Percentiles rank a stretch among this genome's conserved stretches.
Conservation (phyloP, 2,888 invertebrate species). For the Autographa pulchrina region DNA sequence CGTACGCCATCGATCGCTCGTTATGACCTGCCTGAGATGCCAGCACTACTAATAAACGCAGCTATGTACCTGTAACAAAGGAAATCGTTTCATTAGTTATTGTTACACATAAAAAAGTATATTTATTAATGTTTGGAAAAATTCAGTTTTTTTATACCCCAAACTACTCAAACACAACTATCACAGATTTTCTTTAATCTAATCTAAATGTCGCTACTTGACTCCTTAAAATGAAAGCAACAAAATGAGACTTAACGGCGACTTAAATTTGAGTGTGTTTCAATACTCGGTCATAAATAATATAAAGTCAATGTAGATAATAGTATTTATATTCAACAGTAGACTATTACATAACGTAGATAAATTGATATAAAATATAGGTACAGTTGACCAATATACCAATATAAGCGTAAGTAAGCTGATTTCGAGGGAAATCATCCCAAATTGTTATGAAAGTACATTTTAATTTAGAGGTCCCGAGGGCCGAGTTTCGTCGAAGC, state of each 20-base stretch:
- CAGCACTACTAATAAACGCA: slow-evolving; percentile 29
- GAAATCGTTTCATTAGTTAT: slow-evolving; percentile 38
- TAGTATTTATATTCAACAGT: too few species aligned
- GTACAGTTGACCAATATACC: slow-evolving; percentile 37
- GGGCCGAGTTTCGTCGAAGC: slow-evolving; percentile 38
- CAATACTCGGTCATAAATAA: too few species aligned
- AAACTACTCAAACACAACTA: too few species aligned
- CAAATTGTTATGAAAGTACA: slow-evolving; percentile 59
- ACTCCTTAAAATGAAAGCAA: too few species aligned
- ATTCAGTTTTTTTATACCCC: too few species aligned
- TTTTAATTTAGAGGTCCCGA: slow-evolving; percentile 57
- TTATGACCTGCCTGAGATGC: slow-evolving; percentile 18
- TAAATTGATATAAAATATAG: neutral
- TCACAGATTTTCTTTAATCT: too few species aligned
- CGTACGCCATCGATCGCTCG: slow-evolving; percentile 37
- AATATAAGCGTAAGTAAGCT: slow-evolving; percentile 47
- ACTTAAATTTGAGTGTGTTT: too few species aligned
- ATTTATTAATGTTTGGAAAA: too few species aligned
- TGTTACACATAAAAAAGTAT: neutral
- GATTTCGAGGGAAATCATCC: slow-evolving; percentile 59
- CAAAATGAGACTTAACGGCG: too few species aligned
- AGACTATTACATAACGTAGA: too few species aligned
- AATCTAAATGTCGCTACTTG: too few species aligned
- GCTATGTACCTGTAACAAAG: slow-evolving; percentile 61
- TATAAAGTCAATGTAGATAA: too few species aligned